Base-by-base conservation (phyloP, 64 coral and sea anemone genomes). In the Pachyseris speciosa region DNA sequence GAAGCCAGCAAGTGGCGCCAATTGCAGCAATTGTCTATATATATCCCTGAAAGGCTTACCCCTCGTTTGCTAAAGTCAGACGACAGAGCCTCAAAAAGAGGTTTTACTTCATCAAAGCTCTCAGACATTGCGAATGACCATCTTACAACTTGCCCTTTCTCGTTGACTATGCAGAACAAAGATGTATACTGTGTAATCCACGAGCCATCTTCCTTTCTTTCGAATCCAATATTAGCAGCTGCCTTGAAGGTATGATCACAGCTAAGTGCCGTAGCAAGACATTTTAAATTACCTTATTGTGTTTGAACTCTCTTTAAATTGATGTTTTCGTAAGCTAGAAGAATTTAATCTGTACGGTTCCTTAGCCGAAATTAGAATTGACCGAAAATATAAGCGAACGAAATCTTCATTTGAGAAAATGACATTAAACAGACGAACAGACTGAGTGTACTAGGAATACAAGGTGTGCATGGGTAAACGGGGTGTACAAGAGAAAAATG, bases 241-340 rank as follows among this genome's bases (percentile, higher is more conserved):
- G 60, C 20, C 24, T 67, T 85, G 41, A 67, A 84, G 13, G 83
- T 85, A n/a, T 85, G 83, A 68, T 85, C 83, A 66, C 39, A 85
- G n/a, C n/a, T n/a, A n/a, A n/a, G n/a, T n/a, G n/a, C n/a, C n/a
- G n/a, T n/a, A n/a, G n/a, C n/a, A n/a, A n/a, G n/a, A n/a, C n/a
- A n/a, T n/a, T n/a, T n/a, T n/a, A n/a, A n/a, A n/a, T n/a, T n/a
- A n/a, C n/a, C n/a, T n/a, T n/a, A n/a, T n/a, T n/a, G n/a, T n/a
- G n/a, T n/a, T n/a, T n/a, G n/a, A n/a, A n/a, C n/a, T n/a, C n/a
- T n/a, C n/a, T n/a, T n/a, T n/a, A n/a, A n/a, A n/a, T n/a, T n/a
- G n/a, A n/a, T n/a, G n/a, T n/a, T n/a, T n/a, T n/a, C n/a, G n/a
- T n/a, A n/a, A n/a, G n/a, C n/a, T n/a, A n/a, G n/a, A n/a, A n/a